These are phyloP conservation scores for Cordilura impudica DNA, from an alignment of 2,888 invertebrate species.

Conservation along the genomic window DNA sequence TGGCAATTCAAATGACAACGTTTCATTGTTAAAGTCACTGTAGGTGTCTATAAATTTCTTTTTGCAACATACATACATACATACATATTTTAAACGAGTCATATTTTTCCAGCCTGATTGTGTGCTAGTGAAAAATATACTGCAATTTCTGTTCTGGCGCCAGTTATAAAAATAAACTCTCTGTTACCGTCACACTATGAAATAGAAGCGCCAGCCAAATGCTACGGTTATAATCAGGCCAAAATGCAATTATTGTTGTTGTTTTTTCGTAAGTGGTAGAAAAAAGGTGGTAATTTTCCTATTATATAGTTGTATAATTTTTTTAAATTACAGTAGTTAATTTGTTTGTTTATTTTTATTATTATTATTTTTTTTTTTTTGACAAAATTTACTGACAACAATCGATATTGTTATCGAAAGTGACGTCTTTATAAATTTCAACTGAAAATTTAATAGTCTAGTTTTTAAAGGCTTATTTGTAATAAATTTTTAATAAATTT, in stretches of 20 bases:
- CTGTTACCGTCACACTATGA: conserved; percentile 51
- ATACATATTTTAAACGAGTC: conserved; percentile 29
- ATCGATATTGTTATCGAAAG: too few species aligned
- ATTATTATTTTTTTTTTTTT: too few species aligned
- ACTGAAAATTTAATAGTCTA: too few species aligned
- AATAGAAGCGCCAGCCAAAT: conserved; percentile 44
- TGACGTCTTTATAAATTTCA: too few species aligned
- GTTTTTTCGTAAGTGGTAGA: not conserved
- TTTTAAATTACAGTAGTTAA: not conserved
- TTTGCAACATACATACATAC: not conserved
- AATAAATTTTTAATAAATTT: too few species aligned
- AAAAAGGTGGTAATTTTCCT: not conserved
- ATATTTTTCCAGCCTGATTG: conserved; percentile 53
- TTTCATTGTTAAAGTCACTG: too few species aligned
- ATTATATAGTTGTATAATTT: not conserved
- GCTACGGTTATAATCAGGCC: conserved; percentile 51
- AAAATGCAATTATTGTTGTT: conserved; percentile 49
- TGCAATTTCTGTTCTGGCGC: conserved; percentile 58
- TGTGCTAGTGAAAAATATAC: conserved; percentile 24
- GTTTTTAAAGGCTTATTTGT: too few species aligned
- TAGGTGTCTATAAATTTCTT: not conserved
- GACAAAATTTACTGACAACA: too few species aligned
- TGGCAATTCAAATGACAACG: too few species aligned
- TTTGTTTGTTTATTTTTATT: too few species aligned
- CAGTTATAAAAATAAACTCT: conserved; percentile 62